These are phyloP conservation scores for Ailurus styani DNA, from an alignment of 2,113 vertebrate genomes.

Conservation along the genomic window DNA sequence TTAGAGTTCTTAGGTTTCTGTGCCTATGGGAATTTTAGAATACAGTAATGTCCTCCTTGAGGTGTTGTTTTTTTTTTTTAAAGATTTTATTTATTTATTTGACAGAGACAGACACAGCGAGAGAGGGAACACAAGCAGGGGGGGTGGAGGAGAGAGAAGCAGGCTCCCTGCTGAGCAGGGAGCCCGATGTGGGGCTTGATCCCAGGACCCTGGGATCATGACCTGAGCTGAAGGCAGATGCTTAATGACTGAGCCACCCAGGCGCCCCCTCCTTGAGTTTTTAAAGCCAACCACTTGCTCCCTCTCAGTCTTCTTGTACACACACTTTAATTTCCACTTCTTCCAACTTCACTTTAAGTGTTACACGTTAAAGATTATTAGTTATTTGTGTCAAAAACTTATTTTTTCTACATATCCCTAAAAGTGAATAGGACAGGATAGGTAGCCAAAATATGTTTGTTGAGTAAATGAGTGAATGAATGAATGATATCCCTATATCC, in stretches of 20 bases:
- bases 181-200: no score
- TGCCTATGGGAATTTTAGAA: neutral
- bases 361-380: neutral
- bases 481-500: neutral
- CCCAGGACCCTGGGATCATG: no score
- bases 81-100: no score
- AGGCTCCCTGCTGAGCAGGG: no score
- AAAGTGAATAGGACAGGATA: neutral
- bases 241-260: no score
- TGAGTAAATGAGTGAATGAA: neutral
- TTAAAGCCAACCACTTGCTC: neutral
- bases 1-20: neutral
- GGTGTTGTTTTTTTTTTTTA: no score
- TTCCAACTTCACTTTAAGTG: neutral
- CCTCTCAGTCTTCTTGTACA: neutral
- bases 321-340: neutral
- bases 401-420: neutral
- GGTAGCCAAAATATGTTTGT: neutral
- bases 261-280: neutral
- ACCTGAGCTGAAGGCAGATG: no score
- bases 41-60: neutral
- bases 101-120: no score
- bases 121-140: no score
- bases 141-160: no score
- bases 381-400: neutral